Base-by-base conservation (phyloP, 2,797 vertebrate species). In the Thunnus albacares region DNA sequence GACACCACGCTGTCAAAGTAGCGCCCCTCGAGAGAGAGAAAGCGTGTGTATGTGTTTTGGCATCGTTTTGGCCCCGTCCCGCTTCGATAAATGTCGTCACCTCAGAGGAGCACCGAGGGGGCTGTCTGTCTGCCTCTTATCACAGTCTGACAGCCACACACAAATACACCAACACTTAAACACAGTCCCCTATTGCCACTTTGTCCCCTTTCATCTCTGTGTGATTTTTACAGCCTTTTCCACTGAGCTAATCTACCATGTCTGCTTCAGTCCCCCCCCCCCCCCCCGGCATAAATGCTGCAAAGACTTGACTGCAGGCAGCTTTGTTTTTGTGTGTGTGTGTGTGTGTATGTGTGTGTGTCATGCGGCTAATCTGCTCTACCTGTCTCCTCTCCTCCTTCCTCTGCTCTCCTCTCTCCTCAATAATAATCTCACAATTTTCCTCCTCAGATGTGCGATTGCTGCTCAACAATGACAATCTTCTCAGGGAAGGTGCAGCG, bases 391-490 rank as follows among this genome's bases (percentile, higher is more conserved):
- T 56, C 15, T 26, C 30, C 13, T 43, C 5, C 30, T 33, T 38
- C n/a, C 8, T 30, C 67, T 35, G 17, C 1, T 55, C 14, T 78
- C 5, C 55, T 47, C 11, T 65, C 61, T 18, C 20, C 47, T 24
- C 18, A 43, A 47, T 77, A 18, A 77, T 62, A 24, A 73, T 73
- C 12, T 68, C 5, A 1, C 22, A 10, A 1, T 84, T 79, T 74
- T 59, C 59, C 78, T 82, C 79, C 51, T 81, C 93, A 99, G 98
- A 99, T 96, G 97, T 99, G 93, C 97, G 97, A 87, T 96, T 98
- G 95, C 96, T 99, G 91, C 97, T 98, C 90, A 97, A 98, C 95
- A 96, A 98, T 87, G 97, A 99, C 95, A 98, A 97, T 96, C 97
- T 99, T 94, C 97, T 99, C 96, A 97, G 97, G 96, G 97, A 98